Conservation (phyloP, 2,113 vertebrate species). For the Vulpes vulpes region DNA sequence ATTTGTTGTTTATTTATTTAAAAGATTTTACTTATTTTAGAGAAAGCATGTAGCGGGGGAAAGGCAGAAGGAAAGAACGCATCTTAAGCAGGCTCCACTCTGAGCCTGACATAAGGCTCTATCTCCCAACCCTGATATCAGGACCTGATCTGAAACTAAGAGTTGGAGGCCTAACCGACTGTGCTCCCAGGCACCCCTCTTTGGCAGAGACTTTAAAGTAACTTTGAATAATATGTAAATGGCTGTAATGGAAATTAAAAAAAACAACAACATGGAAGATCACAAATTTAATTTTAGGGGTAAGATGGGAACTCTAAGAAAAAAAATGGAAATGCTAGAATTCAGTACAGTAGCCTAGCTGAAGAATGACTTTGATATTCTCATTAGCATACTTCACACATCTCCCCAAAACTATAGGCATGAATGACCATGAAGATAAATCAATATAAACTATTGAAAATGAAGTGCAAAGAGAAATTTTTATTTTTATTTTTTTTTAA, state of each 20-base stretch:
- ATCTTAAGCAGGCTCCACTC: not conserved
- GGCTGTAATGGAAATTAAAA: not conserved
- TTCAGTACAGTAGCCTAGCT: not conserved
- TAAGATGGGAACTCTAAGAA: not conserved
- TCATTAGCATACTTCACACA: not conserved
- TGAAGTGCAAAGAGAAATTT: not conserved
- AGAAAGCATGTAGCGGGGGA: not conserved
- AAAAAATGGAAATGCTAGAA: not conserved
- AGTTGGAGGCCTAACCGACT: not conserved
- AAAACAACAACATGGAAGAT: not conserved
- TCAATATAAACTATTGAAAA: not conserved
- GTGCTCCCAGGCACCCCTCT: not conserved
- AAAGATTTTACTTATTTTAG: not conserved
- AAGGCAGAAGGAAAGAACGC: not conserved
- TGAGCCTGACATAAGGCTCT: not conserved
- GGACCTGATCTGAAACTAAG: not conserved
- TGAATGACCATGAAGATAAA: not conserved
- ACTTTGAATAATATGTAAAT: not conserved
- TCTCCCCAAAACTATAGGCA: not conserved
- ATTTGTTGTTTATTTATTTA: not conserved
- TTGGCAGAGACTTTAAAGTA: not conserved
- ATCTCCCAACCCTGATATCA: not conserved
- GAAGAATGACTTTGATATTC: not conserved
- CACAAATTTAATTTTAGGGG: not conserved
- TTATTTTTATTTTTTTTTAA: no score